Conservation (phyloP, 2,797 vertebrate species). For the Oophaga sylvatica region DNA sequence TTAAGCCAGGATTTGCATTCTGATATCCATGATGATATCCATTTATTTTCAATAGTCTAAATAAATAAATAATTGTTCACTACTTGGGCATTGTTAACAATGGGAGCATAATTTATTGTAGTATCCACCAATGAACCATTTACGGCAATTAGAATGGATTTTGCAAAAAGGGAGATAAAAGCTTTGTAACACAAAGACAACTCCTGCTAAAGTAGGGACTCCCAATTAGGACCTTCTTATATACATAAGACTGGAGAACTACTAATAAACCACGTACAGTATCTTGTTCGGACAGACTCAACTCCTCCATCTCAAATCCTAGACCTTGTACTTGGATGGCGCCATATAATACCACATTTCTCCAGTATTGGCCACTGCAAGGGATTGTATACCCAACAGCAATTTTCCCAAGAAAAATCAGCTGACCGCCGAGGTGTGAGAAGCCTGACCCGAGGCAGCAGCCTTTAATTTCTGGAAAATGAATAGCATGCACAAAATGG, state of each 20-base stretch:
- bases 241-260: too few relatives aligned
- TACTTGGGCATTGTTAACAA: too few relatives aligned
- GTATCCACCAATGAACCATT: too few relatives aligned
- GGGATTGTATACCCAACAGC: background rate
- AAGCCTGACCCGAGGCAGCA: background rate
- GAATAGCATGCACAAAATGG: background rate
- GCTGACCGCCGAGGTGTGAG: background rate
- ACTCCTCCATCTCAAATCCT: background rate
- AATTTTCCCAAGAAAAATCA: background rate
- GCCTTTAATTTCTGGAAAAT: constrained; percentile 5
- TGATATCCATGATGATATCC: background rate
- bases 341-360: background rate
- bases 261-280: too few relatives aligned
- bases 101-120: too few relatives aligned
- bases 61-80: background rate
- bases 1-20: background rate
- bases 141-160: too few relatives aligned
- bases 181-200: too few relatives aligned
- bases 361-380: background rate
- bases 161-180: too few relatives aligned
- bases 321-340: background rate
- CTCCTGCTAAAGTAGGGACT: too few relatives aligned
- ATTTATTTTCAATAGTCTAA: background rate
- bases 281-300: too few relatives aligned
- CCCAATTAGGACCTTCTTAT: too few relatives aligned